Base-by-base conservation (phyloP, 2,888 invertebrate genomes). In the Temnothorax ravouxi region DNA sequence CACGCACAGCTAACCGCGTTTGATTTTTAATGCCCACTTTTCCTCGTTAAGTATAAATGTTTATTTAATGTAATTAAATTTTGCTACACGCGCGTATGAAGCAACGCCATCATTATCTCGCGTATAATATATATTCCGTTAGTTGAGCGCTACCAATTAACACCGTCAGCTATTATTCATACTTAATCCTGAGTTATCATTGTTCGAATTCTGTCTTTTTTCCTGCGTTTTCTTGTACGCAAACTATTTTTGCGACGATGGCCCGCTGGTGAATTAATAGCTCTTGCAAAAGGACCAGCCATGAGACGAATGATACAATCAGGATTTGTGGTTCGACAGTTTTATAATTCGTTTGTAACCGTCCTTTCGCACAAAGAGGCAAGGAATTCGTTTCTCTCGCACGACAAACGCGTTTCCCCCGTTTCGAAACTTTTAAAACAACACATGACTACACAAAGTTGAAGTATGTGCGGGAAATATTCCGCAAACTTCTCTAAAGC, bases 401-500 rank as follows among this genome's bases (percentile, higher is more conserved):
- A 38, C 29, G 44, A 77, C 71, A 80, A 59, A 80, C 47, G 54
- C 47, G 11, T 54, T 71, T 79, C 47, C 9, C 44, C 69, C 38
- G 56, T 79, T 79, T 47, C 18, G 38, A 59, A 80, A 80, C 72
- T 80, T 80, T 72, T 80, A 61, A 71, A 72, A 80, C 79, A 66
- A 71, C 59, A 47, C 47, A 34, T 29, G 41, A 29, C 67, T 54
- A 34, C n/a, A 44, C 34, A 11, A 72, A 80, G 72, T 72, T 72
- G 72, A 80, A 80, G 71, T 61, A 80, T 80, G 79, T 38, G 47
- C 21, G 38, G 79, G 61, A 80, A 80, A 80, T 80, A 72, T 61
- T 59, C 47, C 34, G 4, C 18, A 61, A 79, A 71, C 79, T 67
- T 47, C 25, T 25, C 66, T 25, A 80, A 71, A 79, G 9, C 47